Base-by-base conservation (phyloP, 64 coral and sea anemone species). In the Montipora cactus region DNA sequence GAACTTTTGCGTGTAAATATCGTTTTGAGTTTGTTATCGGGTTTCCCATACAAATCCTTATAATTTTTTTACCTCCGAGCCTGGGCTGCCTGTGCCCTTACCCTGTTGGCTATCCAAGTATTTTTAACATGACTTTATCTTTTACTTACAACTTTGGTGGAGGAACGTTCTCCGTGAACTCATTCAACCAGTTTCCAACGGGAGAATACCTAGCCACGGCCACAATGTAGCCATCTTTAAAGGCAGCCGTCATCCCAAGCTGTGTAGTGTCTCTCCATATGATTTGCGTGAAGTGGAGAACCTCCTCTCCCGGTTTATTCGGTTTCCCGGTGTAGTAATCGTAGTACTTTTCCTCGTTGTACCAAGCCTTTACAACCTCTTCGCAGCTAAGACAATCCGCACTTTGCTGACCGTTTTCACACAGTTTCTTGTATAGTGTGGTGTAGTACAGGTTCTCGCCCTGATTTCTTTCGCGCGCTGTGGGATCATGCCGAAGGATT, bases 361-460 rank as follows among this genome's bases (percentile, higher is more conserved):
- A 47, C 87, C 91, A 88, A 53, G 45, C 59, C 83, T 74, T 5
- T 12, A 87, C 59, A 70, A 72, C 19, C 9, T 69, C 15, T 20
- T 2, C 51, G 8, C 87, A 77, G 37, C 87, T 79, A 11, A 64
- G 52, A 20, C 87, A 89, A 45, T 78, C 13, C 28, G 5, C 47
- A 46, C 25, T 15, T 67, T 4, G 49, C 84, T 80, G 79, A 58
- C 76, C 84, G 49, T 25, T 79, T 4, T 58, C 79, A 64, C 59
- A 83, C 74, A 71, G 76, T 75, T 25, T 62, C 76, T 79, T 44
- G 75, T 49, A 28, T 80, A 2, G 70, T 15, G 14, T 69, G 46
- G 3, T 22, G 84, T 79, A 93, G 76, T 93, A 93, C 14, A 93
- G 76, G 58, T 93, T 93, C 66, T 93, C 92, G 15, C 92, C 92